Conservation (phyloP, 2,113 vertebrate genomes). For the Cheirogaleus medius region DNA sequence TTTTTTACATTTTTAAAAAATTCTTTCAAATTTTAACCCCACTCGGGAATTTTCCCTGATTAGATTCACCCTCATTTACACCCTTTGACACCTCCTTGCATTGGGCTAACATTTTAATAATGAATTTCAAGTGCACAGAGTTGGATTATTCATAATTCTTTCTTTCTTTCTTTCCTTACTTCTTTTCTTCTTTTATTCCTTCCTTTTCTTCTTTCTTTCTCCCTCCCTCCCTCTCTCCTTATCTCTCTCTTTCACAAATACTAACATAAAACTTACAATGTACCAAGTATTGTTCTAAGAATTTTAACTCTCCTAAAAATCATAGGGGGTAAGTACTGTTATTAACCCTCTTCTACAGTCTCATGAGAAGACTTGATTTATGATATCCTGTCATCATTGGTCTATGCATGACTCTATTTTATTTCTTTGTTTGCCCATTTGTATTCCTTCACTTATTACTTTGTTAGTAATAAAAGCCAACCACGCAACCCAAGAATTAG, state of each 20-base stretch:
- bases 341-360: not conserved
- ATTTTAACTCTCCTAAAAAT: not conserved
- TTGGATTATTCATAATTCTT: not conserved
- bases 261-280: not conserved
- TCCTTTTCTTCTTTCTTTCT: no score
- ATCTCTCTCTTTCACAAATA: not conserved
- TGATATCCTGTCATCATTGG: not conserved
- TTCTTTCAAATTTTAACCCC: not conserved
- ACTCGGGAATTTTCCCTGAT: not conserved
- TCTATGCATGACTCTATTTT: not conserved
- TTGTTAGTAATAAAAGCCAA: not conserved
- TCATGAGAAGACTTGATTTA: not conserved
- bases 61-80: not conserved
- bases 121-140: not conserved
- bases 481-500: not conserved
- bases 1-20: not conserved
- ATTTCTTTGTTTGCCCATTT: not conserved
- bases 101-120: not conserved
- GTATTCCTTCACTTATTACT: not conserved
- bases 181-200: not conserved
- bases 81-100: not conserved
- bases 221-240: not conserved
- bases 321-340: no score
- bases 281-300: not conserved
- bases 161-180: not conserved